phyloP scores from a whole-genome alignment of 1,140 invertebrate species.

The Drosophila dunni region DNA sequence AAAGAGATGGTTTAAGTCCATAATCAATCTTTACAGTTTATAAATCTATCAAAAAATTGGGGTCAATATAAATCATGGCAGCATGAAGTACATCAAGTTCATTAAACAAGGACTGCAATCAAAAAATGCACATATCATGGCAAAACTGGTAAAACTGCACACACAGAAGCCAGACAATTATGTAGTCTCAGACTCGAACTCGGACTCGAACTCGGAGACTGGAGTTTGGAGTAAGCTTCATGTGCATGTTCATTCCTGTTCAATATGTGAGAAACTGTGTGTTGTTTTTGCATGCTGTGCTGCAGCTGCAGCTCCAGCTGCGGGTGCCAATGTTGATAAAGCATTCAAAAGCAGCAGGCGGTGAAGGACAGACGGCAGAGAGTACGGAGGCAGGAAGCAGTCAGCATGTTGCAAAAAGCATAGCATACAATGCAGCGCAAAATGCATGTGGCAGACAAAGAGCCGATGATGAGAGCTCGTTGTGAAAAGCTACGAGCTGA shows the following conservation, averaged over 20 bases:
- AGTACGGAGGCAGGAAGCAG: conserved; percentile 11
- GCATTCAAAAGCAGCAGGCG: conserved; percentile 42
- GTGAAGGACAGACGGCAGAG: background rate
- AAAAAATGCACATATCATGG: conserved; percentile 43
- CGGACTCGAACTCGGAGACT: conserved; percentile 16
- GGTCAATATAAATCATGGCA: background rate
- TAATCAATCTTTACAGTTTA: conserved; percentile 11
- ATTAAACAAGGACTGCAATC: conserved; percentile 51
- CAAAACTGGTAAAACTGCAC: conserved; percentile 33
- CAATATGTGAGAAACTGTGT: conserved; percentile 26
- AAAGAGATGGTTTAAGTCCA: background rate
- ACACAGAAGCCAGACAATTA: conserved; percentile 47
- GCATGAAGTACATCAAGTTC: conserved; percentile 24
- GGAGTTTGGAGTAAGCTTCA: conserved; percentile 11
- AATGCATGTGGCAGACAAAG: conserved; percentile 16
- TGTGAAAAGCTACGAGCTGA: conserved; percentile 5
- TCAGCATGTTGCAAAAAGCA: conserved; percentile 36
- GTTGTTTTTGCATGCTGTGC: conserved; percentile 31
- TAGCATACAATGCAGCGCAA: conserved; percentile 24
- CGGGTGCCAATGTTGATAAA: conserved; percentile 52
- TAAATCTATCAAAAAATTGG: conserved; percentile 3
- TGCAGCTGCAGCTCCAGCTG: conserved; percentile 20
- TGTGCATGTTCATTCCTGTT: conserved; percentile 32
- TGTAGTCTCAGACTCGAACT: conserved; percentile 24
- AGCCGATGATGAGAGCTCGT: conserved; percentile 3